Evolutionary conservation across 2,888 invertebrate species (phyloP).

Genomic region (Lasioglossum zephyrum): DNA sequence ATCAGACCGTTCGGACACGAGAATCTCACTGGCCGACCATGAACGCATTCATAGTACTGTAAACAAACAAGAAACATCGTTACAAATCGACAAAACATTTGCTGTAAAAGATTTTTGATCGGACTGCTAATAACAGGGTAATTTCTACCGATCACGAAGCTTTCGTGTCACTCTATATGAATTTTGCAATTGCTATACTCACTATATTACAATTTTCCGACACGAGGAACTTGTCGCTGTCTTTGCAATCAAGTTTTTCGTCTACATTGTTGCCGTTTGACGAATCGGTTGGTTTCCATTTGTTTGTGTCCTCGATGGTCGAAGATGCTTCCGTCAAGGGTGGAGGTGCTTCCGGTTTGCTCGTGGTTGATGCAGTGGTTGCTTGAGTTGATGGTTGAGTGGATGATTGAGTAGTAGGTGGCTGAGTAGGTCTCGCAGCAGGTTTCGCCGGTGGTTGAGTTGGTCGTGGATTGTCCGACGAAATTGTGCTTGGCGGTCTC

Average conservation of each 20-base stretch:
- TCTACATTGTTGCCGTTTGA: slow-evolving; percentile 80
- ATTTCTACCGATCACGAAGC: too few relatives aligned
- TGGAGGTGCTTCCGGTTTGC: slow-evolving; percentile 9
- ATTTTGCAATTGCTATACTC: slow-evolving; percentile 51
- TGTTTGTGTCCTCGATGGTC: slow-evolving; percentile 27
- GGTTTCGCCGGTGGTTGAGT: slow-evolving; percentile 16
- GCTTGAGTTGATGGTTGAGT: slow-evolving; percentile 26
- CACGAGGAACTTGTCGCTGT: slow-evolving; percentile 85
- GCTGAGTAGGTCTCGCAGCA: slow-evolving; percentile 23
- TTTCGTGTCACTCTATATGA: not conserved
- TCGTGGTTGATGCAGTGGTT: not conserved
- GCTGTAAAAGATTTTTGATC: too few relatives aligned
- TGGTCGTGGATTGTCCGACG: slow-evolving; percentile 36
- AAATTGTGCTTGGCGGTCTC: slow-evolving; percentile 89
- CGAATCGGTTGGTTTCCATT: slow-evolving; percentile 44
- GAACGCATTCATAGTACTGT: slow-evolving; percentile 94
- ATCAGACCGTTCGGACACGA: slow-evolving; percentile 90
- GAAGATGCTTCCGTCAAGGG: not conserved
- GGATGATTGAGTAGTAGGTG: slow-evolving; percentile 19
- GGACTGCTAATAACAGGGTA: too few relatives aligned
- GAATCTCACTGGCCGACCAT: slow-evolving; percentile 90
- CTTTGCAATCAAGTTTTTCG: slow-evolving; percentile 84
- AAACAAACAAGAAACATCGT: slow-evolving; percentile 67
- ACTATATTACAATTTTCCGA: slow-evolving; percentile 87
- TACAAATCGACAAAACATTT: not conserved